Evolutionary conservation across 2,888 invertebrate genomes (phyloP), one percentile per base, ranked within the genome.

Genomic region (Synergus umbraculus): DNA sequence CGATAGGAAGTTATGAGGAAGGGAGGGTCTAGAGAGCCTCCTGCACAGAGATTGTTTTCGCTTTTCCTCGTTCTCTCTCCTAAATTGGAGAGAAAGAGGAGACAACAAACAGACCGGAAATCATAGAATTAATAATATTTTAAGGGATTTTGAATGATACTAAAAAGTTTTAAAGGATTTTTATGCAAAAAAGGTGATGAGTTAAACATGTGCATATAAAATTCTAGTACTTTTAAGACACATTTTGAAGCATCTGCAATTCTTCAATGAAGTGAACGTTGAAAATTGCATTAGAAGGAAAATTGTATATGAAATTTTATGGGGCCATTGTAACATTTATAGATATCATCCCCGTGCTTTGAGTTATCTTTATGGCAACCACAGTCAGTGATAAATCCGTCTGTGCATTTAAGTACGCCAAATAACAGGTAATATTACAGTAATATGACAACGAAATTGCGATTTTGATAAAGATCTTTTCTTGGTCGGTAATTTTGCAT

Each of bases 1-100:
- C 83, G 88, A 88, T 86, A 86, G 84, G 84, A 84, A 86, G 85
- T 86, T 85, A 83, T 84, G 79, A 78, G 77, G 82, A 79, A 78
- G 76, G 54, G 54, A 73, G 4, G 49, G 66, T 66, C 5, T 54
- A 58, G n/a, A 58, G n/a, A 73, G 13, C 18, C 44, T 44, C 44
- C 43, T 44, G 49, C 37, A 37, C 22, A 73, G 73, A 49, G 73
- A 37, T 37, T 73, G 73, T 73, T 73, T 58, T 58, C 54, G 37
- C 73, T 37, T 73, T 73, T 73, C 73, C 54, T 73, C 49, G 12
- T 73, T 54, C 73, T 37, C 73, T 73, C 54, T 73, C 15, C 9
- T 54, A 66, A 44, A 41, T 73, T n/a, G 49, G 29, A 69, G 37
- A 41, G 29, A 54, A 41, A 54, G 10, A n/a, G 3, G 4, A 66